Conservation (phyloP, 2,797 vertebrate genomes). For the Aeoliscus strigatus region DNA sequence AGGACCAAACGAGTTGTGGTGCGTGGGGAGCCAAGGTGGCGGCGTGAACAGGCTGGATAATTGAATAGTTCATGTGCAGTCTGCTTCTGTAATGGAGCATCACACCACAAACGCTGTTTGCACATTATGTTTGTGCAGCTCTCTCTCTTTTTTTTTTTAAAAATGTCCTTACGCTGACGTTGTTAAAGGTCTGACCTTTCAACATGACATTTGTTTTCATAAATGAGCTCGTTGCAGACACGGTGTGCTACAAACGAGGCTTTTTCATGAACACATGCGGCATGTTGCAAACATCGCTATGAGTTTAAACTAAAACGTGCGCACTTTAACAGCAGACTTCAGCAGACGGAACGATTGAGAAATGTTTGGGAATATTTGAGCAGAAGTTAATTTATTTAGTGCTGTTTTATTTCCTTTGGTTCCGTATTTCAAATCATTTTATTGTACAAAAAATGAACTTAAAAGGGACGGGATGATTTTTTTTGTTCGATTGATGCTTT, state of each 20-base stretch:
- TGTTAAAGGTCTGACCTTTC: constrained; percentile 58
- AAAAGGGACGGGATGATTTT: constrained; percentile 5
- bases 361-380: constrained; percentile 21
- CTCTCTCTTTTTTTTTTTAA: constrained; percentile 11
- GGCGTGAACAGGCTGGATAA: constrained; percentile 8
- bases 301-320: constrained; percentile 27
- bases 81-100: constrained; percentile 4
- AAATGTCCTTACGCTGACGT: constrained; percentile 34
- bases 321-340: constrained; percentile 41
- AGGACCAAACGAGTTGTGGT: constrained; percentile 50
- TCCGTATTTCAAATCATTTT: constrained; percentile 56
- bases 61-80: not conserved
- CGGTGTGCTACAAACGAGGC: constrained; percentile 45
- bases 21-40: not conserved
- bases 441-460: constrained; percentile 30
- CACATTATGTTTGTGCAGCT: constrained; percentile 9
- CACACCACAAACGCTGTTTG: constrained; percentile 28
- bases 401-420: constrained; percentile 19
- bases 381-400: constrained; percentile 55
- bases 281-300: constrained; percentile 42
- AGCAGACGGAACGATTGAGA: constrained; percentile 41
- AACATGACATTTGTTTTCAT: constrained; percentile 50
- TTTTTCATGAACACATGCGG: constrained; percentile 35
- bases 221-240: constrained; percentile 46
- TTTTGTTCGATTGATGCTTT: constrained; percentile 39